These are phyloP conservation scores for Alligator mississippiensis DNA, from an alignment of 2,113 vertebrate genomes.

Conservation along the genomic window DNA sequence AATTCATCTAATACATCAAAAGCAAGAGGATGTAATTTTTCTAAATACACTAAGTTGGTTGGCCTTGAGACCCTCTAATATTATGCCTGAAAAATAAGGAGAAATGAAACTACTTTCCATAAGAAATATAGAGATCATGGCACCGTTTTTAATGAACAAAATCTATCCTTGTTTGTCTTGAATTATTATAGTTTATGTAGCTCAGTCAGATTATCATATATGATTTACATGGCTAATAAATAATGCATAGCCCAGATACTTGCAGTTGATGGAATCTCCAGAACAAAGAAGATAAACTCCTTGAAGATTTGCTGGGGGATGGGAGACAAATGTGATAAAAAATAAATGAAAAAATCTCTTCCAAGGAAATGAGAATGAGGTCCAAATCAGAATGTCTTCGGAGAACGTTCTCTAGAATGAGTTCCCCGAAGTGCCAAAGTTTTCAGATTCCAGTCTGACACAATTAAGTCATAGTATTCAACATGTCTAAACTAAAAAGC, in stretches of 20 bases:
- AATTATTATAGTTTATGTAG: constrained; percentile 1
- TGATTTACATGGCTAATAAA: constrained; percentile 42
- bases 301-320: not conserved
- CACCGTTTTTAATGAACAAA: not conserved
- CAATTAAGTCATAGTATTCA: not conserved
- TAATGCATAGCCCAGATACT: constrained; percentile 17
- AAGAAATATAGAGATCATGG: not conserved
- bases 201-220: not conserved
- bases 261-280: not conserved
- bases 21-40: not conserved
- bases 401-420: not conserved
- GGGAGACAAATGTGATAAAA: not conserved
- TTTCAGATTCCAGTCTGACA: not conserved
- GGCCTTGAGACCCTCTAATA: not conserved
- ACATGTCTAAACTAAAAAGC: not conserved
- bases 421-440: not conserved
- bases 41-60: not conserved
- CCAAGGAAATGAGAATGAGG: not conserved
- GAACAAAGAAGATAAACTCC: constrained; percentile 8
- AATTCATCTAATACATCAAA: not conserved
- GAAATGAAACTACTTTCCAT: not conserved
- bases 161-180: not conserved
- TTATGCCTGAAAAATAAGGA: not conserved
- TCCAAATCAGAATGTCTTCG: not conserved
- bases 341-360: not conserved